Base-by-base conservation (phyloP, 2,888 invertebrate species). In the Cephus sareptanus region DNA sequence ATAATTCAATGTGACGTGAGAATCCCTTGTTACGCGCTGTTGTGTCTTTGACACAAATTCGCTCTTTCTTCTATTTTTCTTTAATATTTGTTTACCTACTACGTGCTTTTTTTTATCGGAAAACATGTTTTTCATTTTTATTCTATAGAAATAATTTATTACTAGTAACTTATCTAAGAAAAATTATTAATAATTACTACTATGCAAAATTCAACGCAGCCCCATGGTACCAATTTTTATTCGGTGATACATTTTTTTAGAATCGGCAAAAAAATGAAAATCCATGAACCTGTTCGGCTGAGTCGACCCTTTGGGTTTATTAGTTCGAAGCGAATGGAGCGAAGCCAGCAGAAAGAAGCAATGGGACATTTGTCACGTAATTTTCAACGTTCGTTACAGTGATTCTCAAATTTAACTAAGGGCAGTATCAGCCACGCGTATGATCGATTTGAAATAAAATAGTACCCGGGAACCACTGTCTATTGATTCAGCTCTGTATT, bases 361-460 rank as follows among this genome's bases (percentile, higher is more conserved):
- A 77, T 81, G 81, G 81, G 81, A 85, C 83, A 87, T 88, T 87
- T 86, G 86, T 87, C 85, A 83, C 81, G 85, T 85, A 87, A 87
- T 89, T 87, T 84, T 82, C 83, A 80, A 85, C 84, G 85, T 83
- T 70, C 69, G 68, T 75, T 71, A 68, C 74, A 77, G 77, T 77
- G 81, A 79, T 73, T 84, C 81, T 82, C 82, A 81, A 82, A 80
- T 71, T 71, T 70, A 40, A 78, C 73, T 37, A 56, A 74, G 71
- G 71, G 35, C 71, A 76, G 69, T 56, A 75, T 70, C 37, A 74
- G 34, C 73, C n/a, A 37, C 71, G 35, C 34, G 74, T 74, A 73
- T 30, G 74, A n/a, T 30, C 70, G 56, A 34, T 30, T 75, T 71
- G 33, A 70, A 75, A 75, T 75, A 77, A 77, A 77, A 75, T 77